Conservation (phyloP, 2,888 invertebrate species). For the Heliconius ismenius region DNA sequence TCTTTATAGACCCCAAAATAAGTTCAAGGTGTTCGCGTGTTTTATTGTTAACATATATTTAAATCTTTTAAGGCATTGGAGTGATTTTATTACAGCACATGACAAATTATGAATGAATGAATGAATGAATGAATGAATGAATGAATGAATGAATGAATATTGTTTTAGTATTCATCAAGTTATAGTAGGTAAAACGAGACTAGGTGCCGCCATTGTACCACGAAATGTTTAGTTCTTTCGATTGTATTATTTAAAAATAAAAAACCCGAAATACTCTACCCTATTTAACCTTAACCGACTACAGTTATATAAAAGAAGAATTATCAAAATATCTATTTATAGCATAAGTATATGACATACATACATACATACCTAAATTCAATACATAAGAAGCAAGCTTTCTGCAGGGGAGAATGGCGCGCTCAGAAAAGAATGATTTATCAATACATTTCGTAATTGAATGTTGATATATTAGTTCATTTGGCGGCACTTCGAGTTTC, state of each 20-base stretch:
- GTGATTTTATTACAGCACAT: too few species aligned
- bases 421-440: background rate
- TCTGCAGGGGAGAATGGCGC: background rate
- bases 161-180: background rate
- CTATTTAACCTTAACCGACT: too few species aligned
- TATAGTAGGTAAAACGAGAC: background rate
- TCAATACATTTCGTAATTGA: constrained; percentile 12
- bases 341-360: background rate
- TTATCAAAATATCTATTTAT: too few species aligned
- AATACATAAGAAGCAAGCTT: background rate
- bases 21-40: background rate
- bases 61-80: too few species aligned
- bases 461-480: constrained; percentile 17
- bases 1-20: background rate
- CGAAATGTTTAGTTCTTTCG: background rate
- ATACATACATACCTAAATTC: background rate
- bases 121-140: too few species aligned
- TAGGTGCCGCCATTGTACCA: background rate
- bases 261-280: too few species aligned
- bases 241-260: too few species aligned
- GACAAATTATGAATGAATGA: too few species aligned
- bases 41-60: background rate
- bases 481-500: constrained; percentile 16
- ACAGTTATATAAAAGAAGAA: background rate
- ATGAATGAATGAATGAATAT: too few species aligned